A percentile compares a stretch with the other conserved stretches of the same genome.
phyloP scores from a whole-genome alignment of 1,140 invertebrate species.

The Rhagoletis zephyria region DNA sequence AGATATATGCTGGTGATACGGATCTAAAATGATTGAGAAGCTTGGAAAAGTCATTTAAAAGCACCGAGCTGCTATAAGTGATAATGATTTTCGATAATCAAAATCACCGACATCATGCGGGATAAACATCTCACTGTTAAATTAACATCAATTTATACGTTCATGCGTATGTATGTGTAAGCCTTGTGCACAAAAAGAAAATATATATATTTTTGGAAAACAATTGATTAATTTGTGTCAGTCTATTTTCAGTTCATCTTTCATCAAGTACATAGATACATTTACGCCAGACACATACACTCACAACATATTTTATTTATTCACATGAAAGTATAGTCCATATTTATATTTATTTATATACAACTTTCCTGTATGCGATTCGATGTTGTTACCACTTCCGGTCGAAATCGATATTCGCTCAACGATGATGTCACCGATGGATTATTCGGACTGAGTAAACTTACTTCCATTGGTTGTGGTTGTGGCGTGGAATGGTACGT shows the following conservation, averaged over 20 bases:
- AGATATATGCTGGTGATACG: too few relatives aligned
- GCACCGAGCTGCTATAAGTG: too few relatives aligned
- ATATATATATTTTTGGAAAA: background rate
- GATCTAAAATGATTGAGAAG: too few relatives aligned
- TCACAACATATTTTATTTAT: background rate
- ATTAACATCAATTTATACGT: too few relatives aligned
- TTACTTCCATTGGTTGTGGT: conserved; percentile 72
- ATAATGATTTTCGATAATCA: too few relatives aligned
- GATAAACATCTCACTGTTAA: too few relatives aligned
- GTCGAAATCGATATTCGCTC: conserved; percentile 78
- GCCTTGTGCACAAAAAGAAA: background rate
- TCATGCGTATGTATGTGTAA: background rate
- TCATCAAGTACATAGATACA: background rate
- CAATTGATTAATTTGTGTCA: conserved; percentile 14
- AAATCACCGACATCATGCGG: too few relatives aligned
- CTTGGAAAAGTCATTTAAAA: too few relatives aligned
- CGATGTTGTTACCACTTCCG: conserved; percentile 86
- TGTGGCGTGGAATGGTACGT: conserved; percentile 65
- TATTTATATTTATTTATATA: conserved; percentile 78
- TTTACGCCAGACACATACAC: background rate
- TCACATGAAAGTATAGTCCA: background rate
- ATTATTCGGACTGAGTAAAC: conserved; percentile 72
- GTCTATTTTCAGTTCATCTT: conserved; percentile 36
- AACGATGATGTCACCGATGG: conserved; percentile 77
- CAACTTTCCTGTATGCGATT: conserved; percentile 89